Conservation (phyloP, 2,113 vertebrate species). For the Zapus hudsonius region DNA sequence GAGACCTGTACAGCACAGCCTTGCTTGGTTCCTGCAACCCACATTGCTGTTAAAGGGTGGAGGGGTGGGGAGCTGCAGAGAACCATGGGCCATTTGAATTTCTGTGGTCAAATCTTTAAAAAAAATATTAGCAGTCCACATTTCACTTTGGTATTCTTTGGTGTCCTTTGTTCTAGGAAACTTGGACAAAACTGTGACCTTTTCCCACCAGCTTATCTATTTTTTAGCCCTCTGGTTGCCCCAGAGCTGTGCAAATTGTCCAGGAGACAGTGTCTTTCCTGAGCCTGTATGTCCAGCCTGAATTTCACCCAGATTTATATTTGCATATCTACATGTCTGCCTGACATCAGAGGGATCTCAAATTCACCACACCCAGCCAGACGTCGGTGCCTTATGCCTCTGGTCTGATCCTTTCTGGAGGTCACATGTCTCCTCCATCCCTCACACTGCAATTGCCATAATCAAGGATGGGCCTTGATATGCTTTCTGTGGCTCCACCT, state of each 20-base stretch:
- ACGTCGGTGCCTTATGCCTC: not conserved
- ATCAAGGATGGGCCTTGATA: rapidly evolving
- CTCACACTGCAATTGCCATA: not conserved
- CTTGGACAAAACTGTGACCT: not conserved
- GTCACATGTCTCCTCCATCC: rapidly evolving
- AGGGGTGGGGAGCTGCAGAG: rapidly evolving
- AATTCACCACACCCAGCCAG: not conserved
- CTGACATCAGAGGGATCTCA: not conserved
- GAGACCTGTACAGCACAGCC: rapidly evolving
- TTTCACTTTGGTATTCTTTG: not conserved
- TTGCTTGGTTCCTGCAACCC: not conserved
- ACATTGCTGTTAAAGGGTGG: not conserved
- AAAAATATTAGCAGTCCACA: not conserved
- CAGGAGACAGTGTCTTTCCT: not conserved
- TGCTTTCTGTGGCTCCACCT: not conserved
- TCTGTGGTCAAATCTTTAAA: not conserved
- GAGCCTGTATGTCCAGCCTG: not conserved
- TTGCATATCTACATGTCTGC: not conserved
- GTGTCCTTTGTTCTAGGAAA: not conserved
- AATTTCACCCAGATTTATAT: not conserved
- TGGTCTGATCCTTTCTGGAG: not conserved
- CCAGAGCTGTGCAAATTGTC: not conserved
- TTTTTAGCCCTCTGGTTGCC: not conserved
- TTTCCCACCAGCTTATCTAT: not conserved
- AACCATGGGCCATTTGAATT: not conserved